Evolutionary conservation across 1,140 invertebrate genomes (phyloP).

Genomic region (Patella vulgata): DNA sequence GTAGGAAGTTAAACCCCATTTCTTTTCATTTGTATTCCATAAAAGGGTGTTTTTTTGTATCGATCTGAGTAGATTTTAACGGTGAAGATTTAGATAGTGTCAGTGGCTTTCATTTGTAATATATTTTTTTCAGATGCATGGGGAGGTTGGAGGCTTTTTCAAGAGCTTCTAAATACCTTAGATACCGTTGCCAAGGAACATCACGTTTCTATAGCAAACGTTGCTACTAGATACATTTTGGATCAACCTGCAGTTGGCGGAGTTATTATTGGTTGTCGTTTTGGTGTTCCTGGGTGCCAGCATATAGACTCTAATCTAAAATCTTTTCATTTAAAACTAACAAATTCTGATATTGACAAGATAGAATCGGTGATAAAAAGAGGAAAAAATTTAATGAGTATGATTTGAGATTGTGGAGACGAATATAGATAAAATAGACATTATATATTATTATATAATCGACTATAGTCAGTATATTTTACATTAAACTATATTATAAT

Average conservation of each 20-base stretch:
- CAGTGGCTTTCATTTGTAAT: too few relatives aligned
- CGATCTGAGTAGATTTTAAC: too few relatives aligned
- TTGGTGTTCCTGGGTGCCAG: constrained; percentile 1
- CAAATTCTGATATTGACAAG: background rate
- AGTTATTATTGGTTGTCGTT: background rate
- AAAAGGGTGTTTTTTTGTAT: too few relatives aligned
- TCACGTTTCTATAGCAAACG: background rate
- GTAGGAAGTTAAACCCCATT: too few relatives aligned
- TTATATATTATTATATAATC: too few relatives aligned
- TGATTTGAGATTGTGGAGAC: constrained; percentile 2
- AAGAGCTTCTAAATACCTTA: background rate
- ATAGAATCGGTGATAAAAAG: constrained; percentile 4
- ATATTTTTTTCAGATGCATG: constrained; percentile 4
- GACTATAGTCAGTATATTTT: too few relatives aligned
- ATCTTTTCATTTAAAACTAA: background rate
- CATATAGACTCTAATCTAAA: constrained; percentile 2
- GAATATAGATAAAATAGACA: background rate
- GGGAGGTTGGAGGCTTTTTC: constrained; percentile 1
- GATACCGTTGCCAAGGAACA: background rate
- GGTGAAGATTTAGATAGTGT: too few relatives aligned
- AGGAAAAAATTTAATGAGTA: background rate
- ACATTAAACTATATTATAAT: too few relatives aligned
- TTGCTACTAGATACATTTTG: background rate
- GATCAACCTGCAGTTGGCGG: background rate
- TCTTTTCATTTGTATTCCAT: too few relatives aligned